Evolutionary conservation across 2,797 vertebrate genomes (phyloP), one percentile per base, ranked within the genome.

Genomic region (Myotis findleyi): DNA sequence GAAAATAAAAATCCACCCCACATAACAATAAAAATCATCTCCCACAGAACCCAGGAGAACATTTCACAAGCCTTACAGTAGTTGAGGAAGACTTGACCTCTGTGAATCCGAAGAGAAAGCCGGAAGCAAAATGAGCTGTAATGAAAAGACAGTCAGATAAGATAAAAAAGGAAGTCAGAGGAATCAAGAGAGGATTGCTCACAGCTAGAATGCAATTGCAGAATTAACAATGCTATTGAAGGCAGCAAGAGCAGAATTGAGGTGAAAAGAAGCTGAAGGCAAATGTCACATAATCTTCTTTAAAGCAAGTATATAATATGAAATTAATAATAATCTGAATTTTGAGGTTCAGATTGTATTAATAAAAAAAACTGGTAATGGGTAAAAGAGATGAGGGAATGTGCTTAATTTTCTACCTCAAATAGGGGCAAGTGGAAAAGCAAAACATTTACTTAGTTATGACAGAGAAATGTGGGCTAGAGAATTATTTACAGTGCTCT

Each of bases 101-200:
- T 95, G 2, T 59, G 69, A 53, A 75, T 81, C 21, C 87, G 47
- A 82, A 82, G 51, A 69, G 66, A 69, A 96, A 85, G 77, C 36
- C 66, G 36, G 80, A 80, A 75, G 64, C 79, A 21, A 73, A 87
- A 91, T 33, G 7, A 81, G 27, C 55, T 91, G 66, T 66, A 95
- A 75, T 72, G 53, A 87, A 90, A 92, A 77, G 62, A 49, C 33
- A 62, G 53, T 69, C 14, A 36, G 7, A 23, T 47, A 73, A 72
- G 87, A 95, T 87, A 72, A 79, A 95, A 94, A 94, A 87, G 41
- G 38, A 20, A 95, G 47, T 77, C 66, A 53, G 25, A 49, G 57
- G 72, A 87, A 82, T 38, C 27, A 20, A 79, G 76, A 47, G 71
- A 95, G 59, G 47, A 66, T 79, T 82, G 62, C 38, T 82, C 55